These are phyloP conservation scores for Thaumatotibia leucotreta DNA, from an alignment of 1,140 invertebrate species.

Conservation along the genomic window DNA sequence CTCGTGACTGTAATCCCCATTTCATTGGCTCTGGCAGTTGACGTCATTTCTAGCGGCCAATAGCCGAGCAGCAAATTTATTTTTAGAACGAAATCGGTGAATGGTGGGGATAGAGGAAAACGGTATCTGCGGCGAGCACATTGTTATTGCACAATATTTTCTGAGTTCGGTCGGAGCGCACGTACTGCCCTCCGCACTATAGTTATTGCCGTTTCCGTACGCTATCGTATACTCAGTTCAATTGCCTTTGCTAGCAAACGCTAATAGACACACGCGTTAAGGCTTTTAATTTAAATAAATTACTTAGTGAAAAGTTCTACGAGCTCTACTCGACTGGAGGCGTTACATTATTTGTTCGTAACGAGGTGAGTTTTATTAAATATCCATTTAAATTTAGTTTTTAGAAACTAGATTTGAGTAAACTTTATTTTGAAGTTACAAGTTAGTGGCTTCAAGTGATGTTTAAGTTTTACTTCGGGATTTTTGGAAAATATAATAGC, in stretches of 20 bases:
- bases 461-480: too few relatives aligned
- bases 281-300: neutral
- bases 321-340: slow-evolving; percentile 18
- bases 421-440: neutral
- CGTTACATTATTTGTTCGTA: slow-evolving; percentile 40
- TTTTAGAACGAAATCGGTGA: slow-evolving; percentile 57
- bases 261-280: slow-evolving; percentile 16
- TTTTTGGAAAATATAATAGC: neutral
- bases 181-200: slow-evolving; percentile 14
- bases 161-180: slow-evolving; percentile 34
- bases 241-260: slow-evolving; percentile 18
- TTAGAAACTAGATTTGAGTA: neutral
- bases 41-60: slow-evolving; percentile 58
- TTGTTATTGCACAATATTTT: slow-evolving; percentile 68
- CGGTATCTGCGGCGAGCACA: slow-evolving; percentile 29
- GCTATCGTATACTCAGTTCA: neutral
- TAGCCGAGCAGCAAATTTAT: slow-evolving; percentile 40
- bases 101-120: slow-evolving; percentile 64
- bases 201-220: neutral
- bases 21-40: slow-evolving; percentile 51
- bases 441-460: too few relatives aligned
- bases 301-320: neutral
- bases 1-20: slow-evolving; percentile 48
- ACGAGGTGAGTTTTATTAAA: slow-evolving; percentile 26
- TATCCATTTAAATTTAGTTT: slow-evolving; percentile 5